Evolutionary conservation across 2,113 vertebrate genomes (phyloP), one percentile per base, ranked within the genome.

Genomic region (Passer domesticus): DNA sequence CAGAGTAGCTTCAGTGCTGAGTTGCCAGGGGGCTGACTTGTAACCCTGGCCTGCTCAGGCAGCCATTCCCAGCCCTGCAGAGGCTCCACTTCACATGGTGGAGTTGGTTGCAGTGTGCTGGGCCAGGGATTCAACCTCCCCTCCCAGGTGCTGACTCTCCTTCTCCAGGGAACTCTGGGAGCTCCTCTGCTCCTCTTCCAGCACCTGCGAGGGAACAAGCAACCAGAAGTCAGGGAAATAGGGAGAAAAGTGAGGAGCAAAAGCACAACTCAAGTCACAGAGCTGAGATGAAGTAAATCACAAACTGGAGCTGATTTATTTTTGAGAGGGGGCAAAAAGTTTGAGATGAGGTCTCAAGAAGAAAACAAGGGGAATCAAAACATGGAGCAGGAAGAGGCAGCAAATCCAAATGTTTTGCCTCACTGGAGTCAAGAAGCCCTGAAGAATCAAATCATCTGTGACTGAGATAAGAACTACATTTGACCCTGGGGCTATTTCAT

Each of bases 141-240:
- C 89, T 1, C 87, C 9, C 0, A 85, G 97, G 96, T 98, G 88
- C 64, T 81, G 86, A 21, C 87, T 83, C 96, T 97, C 92, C 63
- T 98, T 98, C 96, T 97, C 91, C 76, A 98, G 97, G 96, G 98
- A 99, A 98, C 97, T 98, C 33, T 93, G 96, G 67, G 99, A 96
- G 60, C 98, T 96, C 95, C 87, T 96, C 97, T 98, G 97, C 46
- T 99, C 96, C 89, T 98, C 98, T 84, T 98, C 92, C 5, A 96
- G 97, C 17, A 94, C 98, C 99, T 99, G 90, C 28, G 43, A 50
- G 64, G 73, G 50, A 82, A 53, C 7, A 17, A 66, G n/a, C 39
- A 59, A 66, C 7, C 49, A 72, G 10, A 46, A 41, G 9, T 74
- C 55, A 69, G 63, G 33, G 63, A 13, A n/a, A 72, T 4, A 4